Percentiles rank a stretch among this genome's conserved stretches.
Evolutionary conservation across 2,113 vertebrate genomes (phyloP).

Genomic region (Eidolon helvum): DNA sequence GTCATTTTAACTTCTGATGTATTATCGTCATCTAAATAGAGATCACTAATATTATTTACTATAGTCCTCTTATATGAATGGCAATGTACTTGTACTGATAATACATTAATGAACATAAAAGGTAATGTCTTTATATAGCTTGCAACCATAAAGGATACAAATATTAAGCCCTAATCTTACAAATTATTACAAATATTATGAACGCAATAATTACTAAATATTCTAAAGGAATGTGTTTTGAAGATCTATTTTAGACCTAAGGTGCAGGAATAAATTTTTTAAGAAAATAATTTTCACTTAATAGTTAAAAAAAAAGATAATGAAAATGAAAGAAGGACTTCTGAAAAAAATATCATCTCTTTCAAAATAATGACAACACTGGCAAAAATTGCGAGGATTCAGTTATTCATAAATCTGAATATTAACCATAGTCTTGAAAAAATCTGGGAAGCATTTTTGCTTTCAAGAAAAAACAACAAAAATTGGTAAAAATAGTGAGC

Average conservation of each 20-base stretch:
- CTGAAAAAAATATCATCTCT: background rate
- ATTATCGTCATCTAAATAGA: background rate
- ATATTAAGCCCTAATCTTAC: background rate
- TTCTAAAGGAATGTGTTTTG: background rate
- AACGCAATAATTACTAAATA: background rate
- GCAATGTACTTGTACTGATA: background rate
- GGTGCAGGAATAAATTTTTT: background rate
- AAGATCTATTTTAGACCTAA: background rate
- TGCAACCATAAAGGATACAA: background rate
- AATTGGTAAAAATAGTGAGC: background rate
- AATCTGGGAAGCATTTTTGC: background rate
- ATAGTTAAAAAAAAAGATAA: background rate
- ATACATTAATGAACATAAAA: background rate
- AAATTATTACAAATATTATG: background rate
- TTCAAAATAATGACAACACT: background rate
- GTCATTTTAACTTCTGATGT: background rate
- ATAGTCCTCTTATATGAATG: background rate
- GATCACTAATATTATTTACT: background rate
- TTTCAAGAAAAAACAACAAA: background rate
- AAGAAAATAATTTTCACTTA: background rate
- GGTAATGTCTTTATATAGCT: background rate
- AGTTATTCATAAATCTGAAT: background rate
- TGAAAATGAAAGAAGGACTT: background rate
- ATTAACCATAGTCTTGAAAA: background rate
- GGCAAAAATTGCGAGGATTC: background rate